Percentiles rank a stretch among this genome's conserved stretches.
Evolutionary conservation across 2,113 vertebrate genomes (phyloP).

Genomic region (Labeo rohita): DNA sequence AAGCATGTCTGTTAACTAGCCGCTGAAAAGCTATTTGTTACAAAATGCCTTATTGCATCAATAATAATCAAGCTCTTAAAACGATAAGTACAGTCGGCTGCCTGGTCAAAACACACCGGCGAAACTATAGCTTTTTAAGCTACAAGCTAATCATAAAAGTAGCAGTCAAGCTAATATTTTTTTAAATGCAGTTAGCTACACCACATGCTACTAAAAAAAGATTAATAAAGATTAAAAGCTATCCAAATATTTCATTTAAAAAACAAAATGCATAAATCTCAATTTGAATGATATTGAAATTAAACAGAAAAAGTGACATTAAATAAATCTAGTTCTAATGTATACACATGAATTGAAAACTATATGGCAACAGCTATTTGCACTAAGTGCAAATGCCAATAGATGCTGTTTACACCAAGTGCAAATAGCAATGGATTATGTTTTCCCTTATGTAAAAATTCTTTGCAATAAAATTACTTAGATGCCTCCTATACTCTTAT

Average conservation of each 20-base stretch:
- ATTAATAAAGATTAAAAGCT: not conserved
- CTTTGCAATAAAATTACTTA: too few relatives aligned
- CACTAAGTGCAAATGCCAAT: too few relatives aligned
- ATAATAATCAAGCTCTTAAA: not conserved
- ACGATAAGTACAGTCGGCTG: not conserved
- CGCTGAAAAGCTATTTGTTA: constrained; percentile 25
- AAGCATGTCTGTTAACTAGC: not conserved
- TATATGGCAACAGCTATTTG: too few relatives aligned
- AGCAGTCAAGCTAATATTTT: not conserved
- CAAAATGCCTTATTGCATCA: constrained; percentile 10
- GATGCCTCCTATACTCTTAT: too few relatives aligned
- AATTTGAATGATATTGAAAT: not conserved
- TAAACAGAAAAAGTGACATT: too few relatives aligned
- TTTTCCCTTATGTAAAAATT: too few relatives aligned
- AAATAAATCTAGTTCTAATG: too few relatives aligned
- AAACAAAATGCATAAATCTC: not conserved
- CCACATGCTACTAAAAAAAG: not conserved
- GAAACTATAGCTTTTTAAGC: not conserved
- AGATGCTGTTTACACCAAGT: too few relatives aligned
- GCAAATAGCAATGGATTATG: too few relatives aligned
- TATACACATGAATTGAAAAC: too few relatives aligned
- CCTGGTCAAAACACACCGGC: not conserved
- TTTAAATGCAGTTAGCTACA: not conserved
- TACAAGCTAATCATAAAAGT: not conserved
- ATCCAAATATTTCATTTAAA: not conserved